Evolutionary conservation across 1,140 invertebrate species (phyloP), one percentile per base, ranked within the genome.

Genomic region (Drepana arcuata): DNA sequence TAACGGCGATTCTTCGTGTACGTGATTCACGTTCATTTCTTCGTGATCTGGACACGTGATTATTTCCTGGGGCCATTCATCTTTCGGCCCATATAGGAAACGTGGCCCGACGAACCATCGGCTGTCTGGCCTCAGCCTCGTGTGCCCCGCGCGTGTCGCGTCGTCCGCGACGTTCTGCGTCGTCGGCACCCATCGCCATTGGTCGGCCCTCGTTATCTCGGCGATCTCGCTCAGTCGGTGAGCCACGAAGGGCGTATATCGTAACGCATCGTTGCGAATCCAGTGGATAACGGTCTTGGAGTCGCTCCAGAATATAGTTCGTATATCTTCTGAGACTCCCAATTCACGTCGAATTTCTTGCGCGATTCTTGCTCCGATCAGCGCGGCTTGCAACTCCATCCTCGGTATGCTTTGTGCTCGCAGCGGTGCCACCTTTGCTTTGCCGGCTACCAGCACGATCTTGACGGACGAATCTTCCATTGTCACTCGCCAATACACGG

Each of bases 171-270:
- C 36, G 23, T 67, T 65, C 0, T 32, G 2, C 3, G 30, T 27
- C 1, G 52, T 50, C 0, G 63, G 58, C 3, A 70, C 11, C 61
- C 66, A 67, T 5, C 44, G 29, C 57, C 60, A 63, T 30, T 50
- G 10, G 2, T 14, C 27, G 4, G 12, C 4, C 12, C n/a, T 2
- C 26, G 57, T 56, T 1, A 51, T 7, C 10, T 69, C 44, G 6
- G 65, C 61, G 7, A 85, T 84, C 45, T 73, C 50, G 0, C 43
- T 44, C 0, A 83, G 34, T 7, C 74, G 33, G 38, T 78, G 68
- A 0, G 68, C 57, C 0, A 85, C 70, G 42, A 66, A 85, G 0
- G 60, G 38, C 26, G 61, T 68, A 33, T 69, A 71, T 0, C 23
- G 25, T 13, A 42, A 11, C 0, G 57, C 23, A 16, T 58, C 33